Evolutionary conservation across 2,113 vertebrate species (phyloP), one percentile per base, ranked within the genome.

Genomic region (Pachypanchax playfairii): DNA sequence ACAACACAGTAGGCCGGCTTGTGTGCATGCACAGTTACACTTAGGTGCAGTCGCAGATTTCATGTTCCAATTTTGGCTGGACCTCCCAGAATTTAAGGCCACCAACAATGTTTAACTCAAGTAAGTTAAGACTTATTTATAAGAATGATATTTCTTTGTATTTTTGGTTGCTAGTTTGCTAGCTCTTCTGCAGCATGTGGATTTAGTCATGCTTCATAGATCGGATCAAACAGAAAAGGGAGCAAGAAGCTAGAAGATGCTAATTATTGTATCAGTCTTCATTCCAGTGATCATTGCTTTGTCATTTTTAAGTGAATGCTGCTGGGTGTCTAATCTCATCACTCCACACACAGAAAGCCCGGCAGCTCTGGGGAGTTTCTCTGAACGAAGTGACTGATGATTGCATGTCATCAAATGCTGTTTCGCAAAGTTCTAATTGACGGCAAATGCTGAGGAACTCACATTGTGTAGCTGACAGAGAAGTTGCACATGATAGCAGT

Each of bases 401-500:
- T 84, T 75, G 43, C 57, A 11, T 51, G 59, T 68, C 77, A 70
- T 80, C 75, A 77, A 68, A 67, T 24, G 12, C 60, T 11, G 18
- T 56, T 57, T 56, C 26, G 6, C 69, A 54, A 67, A 70, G 61
- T 64, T 75, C 78, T 71, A 75, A 83, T 80, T 76, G 65, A 35
- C 63, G 36, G 47, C 82, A 67, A 84, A 79, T 33, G 70, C 56
- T 73, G 39, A 18, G 38, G 69, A 75, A 54, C 53, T 21, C 73
- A 28, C 47, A 69, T 69, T 44, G 41, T 18, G 66, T 6, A 15
- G 36, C 42, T 42, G 65, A 66, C 75, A 53, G 75, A 26, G 76
- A 73, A 76, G 62, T 56, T 38, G 62, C 67, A 68, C 61, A 67
- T 68, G 84, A 85, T 84, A 77, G 67, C 56, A 65, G 82, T 71